Evolutionary conservation across 2,888 invertebrate genomes (phyloP).

Genomic region (Argyresthia albistria): DNA sequence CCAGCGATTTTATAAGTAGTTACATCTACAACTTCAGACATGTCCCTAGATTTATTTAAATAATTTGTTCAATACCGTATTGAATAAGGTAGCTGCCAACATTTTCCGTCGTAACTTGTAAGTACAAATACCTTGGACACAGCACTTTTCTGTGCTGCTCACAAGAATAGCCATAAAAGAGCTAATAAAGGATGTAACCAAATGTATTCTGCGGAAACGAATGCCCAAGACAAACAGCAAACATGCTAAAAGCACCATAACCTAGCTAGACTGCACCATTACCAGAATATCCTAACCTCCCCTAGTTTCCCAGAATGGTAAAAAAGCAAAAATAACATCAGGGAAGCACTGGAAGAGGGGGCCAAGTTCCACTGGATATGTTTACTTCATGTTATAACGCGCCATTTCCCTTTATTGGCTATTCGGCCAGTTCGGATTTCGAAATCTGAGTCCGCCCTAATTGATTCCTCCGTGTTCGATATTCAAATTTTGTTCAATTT

Average conservation of each 20-base stretch:
- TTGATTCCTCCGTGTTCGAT: conserved; percentile 43
- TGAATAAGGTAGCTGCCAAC: no score
- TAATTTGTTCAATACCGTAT: no score
- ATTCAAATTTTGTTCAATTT: conserved; percentile 21
- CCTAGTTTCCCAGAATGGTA: conserved; percentile 9
- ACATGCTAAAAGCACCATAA: conserved; percentile 52
- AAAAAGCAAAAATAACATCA: neutral
- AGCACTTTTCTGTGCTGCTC: neutral
- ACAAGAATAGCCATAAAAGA: conserved; percentile 14
- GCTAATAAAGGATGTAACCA: conserved; percentile 14
- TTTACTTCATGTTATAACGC: conserved; percentile 36
- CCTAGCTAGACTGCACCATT: conserved; percentile 15
- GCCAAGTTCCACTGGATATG: conserved; percentile 23
- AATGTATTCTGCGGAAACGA: conserved; percentile 37
- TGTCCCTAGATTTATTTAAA: no score
- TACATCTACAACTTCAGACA: no score
- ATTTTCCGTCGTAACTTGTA: no score
- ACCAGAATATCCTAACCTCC: conserved; percentile 27
- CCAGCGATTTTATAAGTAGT: no score
- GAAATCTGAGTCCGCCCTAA: conserved; percentile 47
- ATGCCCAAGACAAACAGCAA: conserved; percentile 29
- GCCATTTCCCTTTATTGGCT: conserved; percentile 60
- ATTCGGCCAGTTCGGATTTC: conserved; percentile 48
- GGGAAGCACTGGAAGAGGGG: neutral
- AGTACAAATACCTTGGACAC: conserved; percentile 3